These are phyloP conservation scores for Xiphophorus hellerii DNA, from an alignment of 2,113 vertebrate genomes.

Conservation along the genomic window DNA sequence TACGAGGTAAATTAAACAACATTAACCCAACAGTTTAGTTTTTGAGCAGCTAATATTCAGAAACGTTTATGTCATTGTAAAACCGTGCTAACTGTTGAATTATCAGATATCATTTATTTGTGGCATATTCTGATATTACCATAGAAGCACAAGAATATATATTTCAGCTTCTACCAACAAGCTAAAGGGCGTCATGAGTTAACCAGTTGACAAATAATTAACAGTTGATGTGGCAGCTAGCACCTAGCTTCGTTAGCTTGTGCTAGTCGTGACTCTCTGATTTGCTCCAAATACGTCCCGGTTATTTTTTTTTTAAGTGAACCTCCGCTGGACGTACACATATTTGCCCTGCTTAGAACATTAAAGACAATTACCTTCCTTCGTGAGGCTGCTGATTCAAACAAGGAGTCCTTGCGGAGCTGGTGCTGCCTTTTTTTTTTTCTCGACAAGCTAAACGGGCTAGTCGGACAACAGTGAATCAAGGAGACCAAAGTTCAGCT, in stretches of 20 bases:
- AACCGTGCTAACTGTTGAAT: no score
- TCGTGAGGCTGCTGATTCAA: slow-evolving; percentile 54
- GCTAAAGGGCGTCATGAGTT: background rate
- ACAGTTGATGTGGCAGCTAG: slow-evolving; percentile 13
- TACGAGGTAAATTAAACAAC: no score
- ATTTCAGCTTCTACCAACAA: no score
- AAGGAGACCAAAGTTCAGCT: slow-evolving; percentile 62
- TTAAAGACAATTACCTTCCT: slow-evolving; percentile 65
- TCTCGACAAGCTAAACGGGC: slow-evolving; percentile 56
- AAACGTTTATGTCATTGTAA: no score
- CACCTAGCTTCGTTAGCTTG: slow-evolving; percentile 28
- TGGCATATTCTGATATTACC: no score
- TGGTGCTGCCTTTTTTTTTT: slow-evolving; percentile 43
- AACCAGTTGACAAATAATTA: background rate
- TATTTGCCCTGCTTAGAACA: background rate
- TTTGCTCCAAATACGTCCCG: background rate
- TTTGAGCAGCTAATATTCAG: no score
- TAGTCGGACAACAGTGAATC: slow-evolving; percentile 67
- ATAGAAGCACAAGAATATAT: no score
- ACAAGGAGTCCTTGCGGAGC: slow-evolving; percentile 71
- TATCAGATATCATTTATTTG: no score
- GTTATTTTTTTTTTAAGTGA: no score
- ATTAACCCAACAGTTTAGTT: no score
- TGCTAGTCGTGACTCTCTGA: background rate
- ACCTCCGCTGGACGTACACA: rapidly evolving